Percentiles rank a stretch among this genome's conserved stretches.
Conservation (phyloP, 2,888 invertebrate species). For the Nycteola revayana region DNA sequence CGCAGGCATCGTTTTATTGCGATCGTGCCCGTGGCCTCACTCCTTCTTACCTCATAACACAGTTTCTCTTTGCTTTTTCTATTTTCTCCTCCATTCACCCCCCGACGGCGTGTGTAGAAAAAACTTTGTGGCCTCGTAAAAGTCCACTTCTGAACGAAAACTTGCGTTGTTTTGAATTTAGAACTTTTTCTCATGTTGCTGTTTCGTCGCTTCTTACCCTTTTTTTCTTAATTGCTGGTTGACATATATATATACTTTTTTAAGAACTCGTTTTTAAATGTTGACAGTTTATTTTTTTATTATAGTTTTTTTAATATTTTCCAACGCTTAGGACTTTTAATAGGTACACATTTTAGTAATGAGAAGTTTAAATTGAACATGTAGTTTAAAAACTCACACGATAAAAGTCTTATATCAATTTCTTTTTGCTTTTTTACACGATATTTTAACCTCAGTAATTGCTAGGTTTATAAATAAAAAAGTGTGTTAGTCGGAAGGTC, state of each 20-base stretch:
- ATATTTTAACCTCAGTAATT: slow-evolving; percentile 17
- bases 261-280: not conserved
- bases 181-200: slow-evolving; percentile 31
- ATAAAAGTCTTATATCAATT: no score
- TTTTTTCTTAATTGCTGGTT: slow-evolving; percentile 9
- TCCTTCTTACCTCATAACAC: slow-evolving; percentile 79
- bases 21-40: slow-evolving; percentile 70
- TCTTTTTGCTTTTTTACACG: not conserved
- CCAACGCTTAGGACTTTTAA: no score
- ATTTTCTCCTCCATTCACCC: slow-evolving; percentile 42
- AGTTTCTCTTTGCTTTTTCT: slow-evolving; percentile 64
- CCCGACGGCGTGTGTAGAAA: slow-evolving; percentile 51
- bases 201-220: slow-evolving; percentile 19
- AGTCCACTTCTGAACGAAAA: slow-evolving; percentile 33
- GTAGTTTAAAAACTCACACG: no score
- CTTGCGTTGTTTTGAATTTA: slow-evolving; percentile 42
- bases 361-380: no score
- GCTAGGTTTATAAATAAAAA: slow-evolving; percentile 19
- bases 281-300: no score
- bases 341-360: no score
- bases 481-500: slow-evolving; percentile 28
- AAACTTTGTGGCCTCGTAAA: slow-evolving; percentile 47
- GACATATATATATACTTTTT: not conserved
- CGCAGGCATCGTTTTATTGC: slow-evolving; percentile 76
- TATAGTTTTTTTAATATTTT: no score